Percentiles rank a stretch among this genome's conserved stretches.
Evolutionary conservation across 2,888 invertebrate species (phyloP).

Genomic region (Trilocha varians): DNA sequence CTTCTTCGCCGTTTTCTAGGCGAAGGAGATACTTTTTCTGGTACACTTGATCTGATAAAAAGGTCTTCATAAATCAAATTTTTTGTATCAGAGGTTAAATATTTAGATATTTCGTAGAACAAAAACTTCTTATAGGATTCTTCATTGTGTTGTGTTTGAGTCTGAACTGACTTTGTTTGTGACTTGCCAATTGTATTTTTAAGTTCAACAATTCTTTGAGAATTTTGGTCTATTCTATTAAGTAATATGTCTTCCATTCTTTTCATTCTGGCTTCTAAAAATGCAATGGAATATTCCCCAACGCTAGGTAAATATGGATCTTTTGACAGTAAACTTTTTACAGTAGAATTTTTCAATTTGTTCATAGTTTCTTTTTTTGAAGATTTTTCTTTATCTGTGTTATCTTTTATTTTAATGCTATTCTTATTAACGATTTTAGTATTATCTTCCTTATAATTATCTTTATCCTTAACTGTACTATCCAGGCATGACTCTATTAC

Average conservation of each 20-base stretch:
- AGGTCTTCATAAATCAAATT: constrained; percentile 57
- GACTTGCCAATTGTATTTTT: constrained; percentile 24
- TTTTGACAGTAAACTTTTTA: constrained; percentile 14
- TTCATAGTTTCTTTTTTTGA: too few species aligned
- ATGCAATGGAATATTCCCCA: constrained; percentile 34
- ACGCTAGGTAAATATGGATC: constrained; percentile 18
- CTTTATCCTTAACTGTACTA: constrained; percentile 27
- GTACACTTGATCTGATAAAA: constrained; percentile 41
- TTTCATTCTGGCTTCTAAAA: constrained; percentile 45
- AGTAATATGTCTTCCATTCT: constrained; percentile 49
- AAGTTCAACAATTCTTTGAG: constrained; percentile 40
- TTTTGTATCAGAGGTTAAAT: constrained; percentile 42
- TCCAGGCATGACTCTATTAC: constrained; percentile 47
- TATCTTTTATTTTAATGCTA: constrained; percentile 11
- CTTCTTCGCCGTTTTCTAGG: constrained; percentile 32
- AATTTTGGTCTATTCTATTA: constrained; percentile 52
- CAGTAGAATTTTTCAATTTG: constrained; percentile 3
- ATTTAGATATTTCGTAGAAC: constrained; percentile 52
- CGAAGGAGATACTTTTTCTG: constrained; percentile 13
- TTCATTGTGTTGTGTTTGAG: constrained; percentile 34
- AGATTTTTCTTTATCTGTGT: constrained; percentile 6
- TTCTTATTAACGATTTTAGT: constrained; percentile 8
- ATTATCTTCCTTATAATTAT: neutral
- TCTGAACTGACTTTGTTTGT: constrained; percentile 20
- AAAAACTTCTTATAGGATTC: constrained; percentile 41